Base-by-base conservation (phyloP, 2,113 vertebrate genomes). In the Heptranchias perlo region DNA sequence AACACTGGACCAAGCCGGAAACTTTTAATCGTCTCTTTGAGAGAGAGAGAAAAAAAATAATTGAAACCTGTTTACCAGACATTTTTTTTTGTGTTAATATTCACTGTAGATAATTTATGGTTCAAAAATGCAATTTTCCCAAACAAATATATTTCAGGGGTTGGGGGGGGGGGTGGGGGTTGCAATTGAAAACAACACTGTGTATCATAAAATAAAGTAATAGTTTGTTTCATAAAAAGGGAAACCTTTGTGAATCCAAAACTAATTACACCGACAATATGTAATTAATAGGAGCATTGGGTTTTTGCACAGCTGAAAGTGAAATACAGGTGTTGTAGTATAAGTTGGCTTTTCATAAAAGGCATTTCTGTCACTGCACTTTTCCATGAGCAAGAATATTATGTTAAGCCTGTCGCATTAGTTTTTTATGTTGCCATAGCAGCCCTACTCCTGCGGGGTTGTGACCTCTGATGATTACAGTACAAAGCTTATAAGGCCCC, bases 391-490 rank as follows among this genome's bases (percentile, higher is more conserved):
- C 98, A 98, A 97, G 98, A 98, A 98, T 99, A 99, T 99, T 99
- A 99, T 99, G 99, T 99, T 99, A 99, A 99, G 99, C 99, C 98
- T 98, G 98, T 98, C 98, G 99, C 98, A 98, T 99, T 99, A 98
- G 99, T 99, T 99, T 99, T 99, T 99, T 47, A 99, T 99, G 99
- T 99, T 99, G 98, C 99, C 99, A 99, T 99, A 98, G 99, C 99
- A 99, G 98, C 99, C 98, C 98, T 98, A 98, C 99, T 99, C 99
- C 99, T 99, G 99, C 99, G 99, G 99, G 99, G 99, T 99, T 99
- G 98, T 99, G 99, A 99, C 99, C 99, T 99, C 98, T 98, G 98
- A 99, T 99, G 99, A 99, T 99, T 99, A 99, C 99, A 99, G 99
- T 99, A 99, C 99, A 99, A 99, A 99, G 99, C 99, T 99, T 98